A percentile compares a stretch with the other conserved stretches of the same genome.
These are phyloP conservation scores for Adineta ricciae DNA, from an alignment of 2,888 invertebrate genomes.

Conservation along the genomic window DNA sequence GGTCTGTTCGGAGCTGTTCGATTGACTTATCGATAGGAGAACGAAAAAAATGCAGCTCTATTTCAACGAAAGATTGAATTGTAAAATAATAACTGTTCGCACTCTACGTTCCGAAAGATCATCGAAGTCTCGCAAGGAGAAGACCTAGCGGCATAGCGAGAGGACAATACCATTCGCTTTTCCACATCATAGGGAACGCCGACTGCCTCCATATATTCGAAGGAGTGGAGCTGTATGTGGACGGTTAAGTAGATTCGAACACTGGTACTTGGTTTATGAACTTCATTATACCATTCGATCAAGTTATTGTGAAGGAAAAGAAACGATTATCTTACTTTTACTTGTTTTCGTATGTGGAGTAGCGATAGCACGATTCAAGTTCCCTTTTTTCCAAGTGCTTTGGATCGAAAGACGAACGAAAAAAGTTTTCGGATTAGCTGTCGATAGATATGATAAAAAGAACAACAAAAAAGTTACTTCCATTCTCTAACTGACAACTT, in stretches of 20 bases:
- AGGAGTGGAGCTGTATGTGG: conserved; percentile 7
- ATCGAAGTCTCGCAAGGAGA: background rate
- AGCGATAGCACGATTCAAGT: background rate
- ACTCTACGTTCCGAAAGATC: conserved; percentile 6
- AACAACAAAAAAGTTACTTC: no score
- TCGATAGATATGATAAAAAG: no score
- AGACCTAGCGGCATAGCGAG: background rate
- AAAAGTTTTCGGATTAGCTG: no score
- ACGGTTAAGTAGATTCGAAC: background rate
- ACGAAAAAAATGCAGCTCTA: no score
- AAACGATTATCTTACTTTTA: background rate
- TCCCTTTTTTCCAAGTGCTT: no score
- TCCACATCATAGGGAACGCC: conserved; percentile 14
- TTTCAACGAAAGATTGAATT: no score
- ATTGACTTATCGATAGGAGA: no score
- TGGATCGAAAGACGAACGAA: no score
- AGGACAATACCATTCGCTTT: background rate
- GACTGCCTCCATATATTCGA: background rate
- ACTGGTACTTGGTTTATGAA: background rate
- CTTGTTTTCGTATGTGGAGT: background rate
- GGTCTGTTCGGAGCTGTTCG: no score
- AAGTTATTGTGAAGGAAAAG: background rate
- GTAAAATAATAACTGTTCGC: no score
- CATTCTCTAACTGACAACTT: no score
- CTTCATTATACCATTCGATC: background rate